phyloP scores from a whole-genome alignment of 2,797 vertebrate genomes.

The Chelonia mydas region DNA sequence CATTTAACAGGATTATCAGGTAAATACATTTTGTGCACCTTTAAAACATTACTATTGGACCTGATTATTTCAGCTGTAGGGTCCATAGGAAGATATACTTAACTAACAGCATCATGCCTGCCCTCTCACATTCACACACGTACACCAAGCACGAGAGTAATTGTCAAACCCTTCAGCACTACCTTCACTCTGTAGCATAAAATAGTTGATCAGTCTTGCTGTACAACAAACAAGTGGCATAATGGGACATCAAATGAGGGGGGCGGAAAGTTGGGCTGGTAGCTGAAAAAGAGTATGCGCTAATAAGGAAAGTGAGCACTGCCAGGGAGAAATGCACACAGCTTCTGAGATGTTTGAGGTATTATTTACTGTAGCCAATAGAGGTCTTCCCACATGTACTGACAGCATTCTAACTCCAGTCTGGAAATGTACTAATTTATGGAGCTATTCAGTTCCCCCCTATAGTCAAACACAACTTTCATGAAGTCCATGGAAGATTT shows the following conservation, averaged over 20 bases:
- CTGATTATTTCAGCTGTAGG: not conserved
- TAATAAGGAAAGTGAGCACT: not conserved
- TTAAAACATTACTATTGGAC: not conserved
- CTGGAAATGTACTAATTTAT: not conserved
- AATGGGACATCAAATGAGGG: not conserved
- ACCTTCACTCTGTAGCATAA: not conserved
- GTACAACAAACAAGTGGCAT: not conserved
- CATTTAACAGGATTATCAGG: not conserved
- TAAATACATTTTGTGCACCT: not conserved
- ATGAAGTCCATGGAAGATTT: not conserved
- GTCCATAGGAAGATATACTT: not conserved
- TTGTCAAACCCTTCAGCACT: not conserved
- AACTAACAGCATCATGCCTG: not conserved
- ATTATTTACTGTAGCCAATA: not conserved
- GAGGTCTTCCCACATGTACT: not conserved
- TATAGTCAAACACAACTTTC: not conserved
- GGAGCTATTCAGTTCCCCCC: not conserved
- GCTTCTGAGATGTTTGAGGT: not conserved
- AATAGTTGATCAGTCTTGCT: not conserved
- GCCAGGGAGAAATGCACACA: not conserved
- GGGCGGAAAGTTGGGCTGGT: not conserved
- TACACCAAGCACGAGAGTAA: not conserved
- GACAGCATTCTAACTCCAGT: not conserved
- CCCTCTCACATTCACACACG: fast-evolving
- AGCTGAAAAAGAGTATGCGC: fast-evolving